Evolutionary conservation across 2,888 invertebrate genomes (phyloP).

Genomic region (Willowsia nigromaculata): DNA sequence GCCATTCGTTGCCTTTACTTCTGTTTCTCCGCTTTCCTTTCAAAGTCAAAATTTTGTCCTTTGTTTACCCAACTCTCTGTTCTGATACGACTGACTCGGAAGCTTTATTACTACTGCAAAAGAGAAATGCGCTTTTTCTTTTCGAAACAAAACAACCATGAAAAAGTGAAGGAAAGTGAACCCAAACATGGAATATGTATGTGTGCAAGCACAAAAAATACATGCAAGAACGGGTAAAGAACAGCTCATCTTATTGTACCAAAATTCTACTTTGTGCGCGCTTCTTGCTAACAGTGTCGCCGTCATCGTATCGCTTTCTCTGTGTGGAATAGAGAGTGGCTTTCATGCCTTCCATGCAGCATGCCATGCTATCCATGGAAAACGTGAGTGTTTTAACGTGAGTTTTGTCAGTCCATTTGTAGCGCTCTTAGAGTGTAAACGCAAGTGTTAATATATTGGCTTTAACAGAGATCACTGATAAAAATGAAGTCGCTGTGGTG

Average conservation of each 20-base stretch:
- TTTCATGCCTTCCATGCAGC: not conserved
- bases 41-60: not conserved
- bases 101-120: too few species aligned
- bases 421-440: slow-evolving; percentile 38
- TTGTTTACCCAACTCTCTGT: not conserved
- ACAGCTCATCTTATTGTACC: not conserved
- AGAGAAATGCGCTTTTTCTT: not conserved
- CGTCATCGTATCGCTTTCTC: not conserved
- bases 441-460: not conserved
- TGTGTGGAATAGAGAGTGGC: not conserved
- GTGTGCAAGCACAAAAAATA: too few species aligned
- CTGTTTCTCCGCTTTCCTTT: not conserved
- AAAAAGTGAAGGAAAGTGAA: not conserved
- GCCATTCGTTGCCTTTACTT: not conserved
- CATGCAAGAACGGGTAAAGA: not conserved
- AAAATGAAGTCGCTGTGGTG: slow-evolving; percentile 49
- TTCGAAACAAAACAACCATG: not conserved
- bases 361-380: not conserved
- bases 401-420: slow-evolving; percentile 53
- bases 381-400: slow-evolving; percentile 32
- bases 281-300: not conserved
- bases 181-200: too few species aligned
- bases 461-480: not conserved
- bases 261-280: not conserved
- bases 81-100: too few species aligned